These are phyloP conservation scores for Hyperoplus immaculatus DNA, from an alignment of 2,797 vertebrate species.

Conservation along the genomic window DNA sequence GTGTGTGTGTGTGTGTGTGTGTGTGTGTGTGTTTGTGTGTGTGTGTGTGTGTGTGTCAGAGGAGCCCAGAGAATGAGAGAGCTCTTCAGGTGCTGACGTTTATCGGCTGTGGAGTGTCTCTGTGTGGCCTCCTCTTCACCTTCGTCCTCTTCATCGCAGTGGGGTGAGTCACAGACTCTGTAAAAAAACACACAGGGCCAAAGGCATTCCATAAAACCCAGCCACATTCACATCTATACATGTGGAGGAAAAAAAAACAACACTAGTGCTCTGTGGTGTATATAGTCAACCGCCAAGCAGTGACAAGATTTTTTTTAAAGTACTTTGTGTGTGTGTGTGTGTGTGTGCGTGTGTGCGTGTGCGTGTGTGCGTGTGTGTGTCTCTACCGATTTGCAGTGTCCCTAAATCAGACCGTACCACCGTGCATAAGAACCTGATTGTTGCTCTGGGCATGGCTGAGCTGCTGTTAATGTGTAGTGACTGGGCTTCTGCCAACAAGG, in stretches of 20 bases:
- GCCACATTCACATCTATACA: constrained; percentile 63
- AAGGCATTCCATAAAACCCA: constrained; percentile 72
- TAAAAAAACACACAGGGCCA: constrained; percentile 63
- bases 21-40: constrained; percentile 19
- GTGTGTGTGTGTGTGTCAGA: constrained; percentile 76
- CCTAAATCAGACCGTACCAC: constrained; percentile 91
- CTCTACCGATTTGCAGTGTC: constrained; percentile 78
- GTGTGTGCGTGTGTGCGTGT: neutral
- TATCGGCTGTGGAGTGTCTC: constrained; percentile 92
- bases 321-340: constrained; percentile 15
- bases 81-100: constrained; percentile 91
- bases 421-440: constrained; percentile 94
- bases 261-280: constrained; percentile 25
- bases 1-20: constrained; percentile 33
- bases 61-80: constrained; percentile 85
- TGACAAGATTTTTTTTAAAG: constrained; percentile 31
- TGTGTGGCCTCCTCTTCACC: constrained; percentile 91
- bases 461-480: constrained; percentile 92
- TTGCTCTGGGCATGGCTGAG: constrained; percentile 89
- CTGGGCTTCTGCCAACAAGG: constrained; percentile 88
- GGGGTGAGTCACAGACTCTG: constrained; percentile 86
- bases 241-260: constrained; percentile 31
- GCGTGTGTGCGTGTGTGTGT: constrained; percentile 2
- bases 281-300: constrained; percentile 43
- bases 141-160: constrained; percentile 92